Conservation (phyloP, 2,888 invertebrate species). For the Pseudolycoriella hygida region DNA sequence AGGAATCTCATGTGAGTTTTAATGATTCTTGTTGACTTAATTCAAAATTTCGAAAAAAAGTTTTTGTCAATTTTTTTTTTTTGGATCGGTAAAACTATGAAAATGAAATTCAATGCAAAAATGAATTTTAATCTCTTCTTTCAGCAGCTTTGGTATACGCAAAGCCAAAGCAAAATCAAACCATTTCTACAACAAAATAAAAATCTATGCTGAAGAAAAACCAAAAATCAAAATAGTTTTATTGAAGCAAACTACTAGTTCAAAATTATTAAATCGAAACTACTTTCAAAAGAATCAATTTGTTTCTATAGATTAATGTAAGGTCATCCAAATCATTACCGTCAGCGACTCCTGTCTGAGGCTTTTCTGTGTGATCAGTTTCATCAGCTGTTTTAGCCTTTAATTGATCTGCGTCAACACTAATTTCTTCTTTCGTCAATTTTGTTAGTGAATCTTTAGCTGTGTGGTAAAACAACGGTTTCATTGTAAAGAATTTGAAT, state of each 20-base stretch:
- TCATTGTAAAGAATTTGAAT: background rate
- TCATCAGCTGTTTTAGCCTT: slow-evolving; percentile 21
- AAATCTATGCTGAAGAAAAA: too few species aligned
- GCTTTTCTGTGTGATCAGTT: slow-evolving; percentile 19
- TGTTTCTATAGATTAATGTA: background rate
- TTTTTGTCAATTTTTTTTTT: background rate
- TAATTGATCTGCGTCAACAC: slow-evolving; percentile 28
- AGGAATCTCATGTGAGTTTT: too few species aligned
- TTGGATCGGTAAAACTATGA: too few species aligned
- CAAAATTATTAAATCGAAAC: too few species aligned
- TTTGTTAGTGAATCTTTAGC: slow-evolving; percentile 16
- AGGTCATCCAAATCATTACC: slow-evolving; percentile 8
- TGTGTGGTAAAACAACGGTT: slow-evolving; percentile 10
- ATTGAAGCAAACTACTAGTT: too few species aligned
- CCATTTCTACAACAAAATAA: too few species aligned
- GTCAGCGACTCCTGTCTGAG: slow-evolving; percentile 9
- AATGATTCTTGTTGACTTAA: too few species aligned
- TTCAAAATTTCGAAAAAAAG: too few species aligned
- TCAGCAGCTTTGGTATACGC: too few species aligned
- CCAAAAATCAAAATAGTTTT: too few species aligned
- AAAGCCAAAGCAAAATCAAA: too few species aligned
- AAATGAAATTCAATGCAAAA: background rate
- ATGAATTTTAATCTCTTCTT: background rate
- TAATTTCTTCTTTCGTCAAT: slow-evolving; percentile 20
- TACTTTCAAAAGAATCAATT: background rate